Base-by-base conservation (phyloP, 1,140 invertebrate species). In the Zaprionus ornatus region DNA sequence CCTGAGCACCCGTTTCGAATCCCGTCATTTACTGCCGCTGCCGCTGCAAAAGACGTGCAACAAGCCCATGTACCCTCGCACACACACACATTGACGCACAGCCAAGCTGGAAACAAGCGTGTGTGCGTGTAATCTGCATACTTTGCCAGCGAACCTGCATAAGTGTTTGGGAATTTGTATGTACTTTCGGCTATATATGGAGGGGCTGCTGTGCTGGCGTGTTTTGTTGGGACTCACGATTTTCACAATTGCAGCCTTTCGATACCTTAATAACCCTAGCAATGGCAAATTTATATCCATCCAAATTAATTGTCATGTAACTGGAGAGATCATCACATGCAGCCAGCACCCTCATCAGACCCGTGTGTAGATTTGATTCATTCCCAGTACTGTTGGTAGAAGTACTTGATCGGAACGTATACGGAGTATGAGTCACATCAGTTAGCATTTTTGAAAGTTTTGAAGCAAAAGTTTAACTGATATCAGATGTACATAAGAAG, bases 1-100 rank as follows among this genome's bases (percentile, higher is more conserved):
- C 85, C 85, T 90, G 85, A 90, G 88, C 85, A 81, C 57, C 85
- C 76, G 85, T 80, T 90, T 90, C 78, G 68, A 75, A 61, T 74
- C 74, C 74, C 75, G 62, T 75, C 74, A 79, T 68, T 79, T 75
- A 70, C 74, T 73, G 68, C 68, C 56, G 64, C 66, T 68, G 40
- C 7, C 40, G 61, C 56, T 59, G 57, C 56, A 40, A 23, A 12
- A 59, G 68, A 7, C 23, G 21, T 40, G 57, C 40, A 25, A 15
- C 56, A 59, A 59, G 25, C 35, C 32, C 32, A 54, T 52, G 35
- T 17, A n/a, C n/a, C 4, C 4, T 13, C 19, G 23, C 59, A 55
- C 45, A 70, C 45, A 32, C n/a, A 70, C 12, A 57, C 32, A n/a
- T n/a, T 25, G 32, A 42, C 60, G 32, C 21, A 15, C 5, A 32